phyloP scores from a whole-genome alignment of 2,113 vertebrate species.

The Seriola aureovittata region DNA sequence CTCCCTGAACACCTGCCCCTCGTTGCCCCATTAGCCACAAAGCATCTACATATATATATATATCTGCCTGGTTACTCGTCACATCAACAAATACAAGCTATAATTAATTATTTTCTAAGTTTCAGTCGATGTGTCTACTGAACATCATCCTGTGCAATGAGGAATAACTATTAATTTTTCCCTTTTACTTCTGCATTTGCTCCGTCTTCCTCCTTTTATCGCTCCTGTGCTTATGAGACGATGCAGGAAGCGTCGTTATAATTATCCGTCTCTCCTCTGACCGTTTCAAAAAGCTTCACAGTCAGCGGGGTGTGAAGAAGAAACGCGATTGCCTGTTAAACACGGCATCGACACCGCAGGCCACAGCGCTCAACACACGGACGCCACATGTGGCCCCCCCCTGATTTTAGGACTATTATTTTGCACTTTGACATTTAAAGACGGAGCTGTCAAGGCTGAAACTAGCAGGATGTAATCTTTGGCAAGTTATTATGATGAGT shows the following conservation, averaged over 20 bases:
- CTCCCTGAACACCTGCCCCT: neutral
- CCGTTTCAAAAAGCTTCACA: slow-evolving; percentile 50
- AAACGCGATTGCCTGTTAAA: slow-evolving; percentile 60
- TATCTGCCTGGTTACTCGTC: neutral
- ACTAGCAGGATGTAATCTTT: neutral
- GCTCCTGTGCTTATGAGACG: slow-evolving; percentile 20
- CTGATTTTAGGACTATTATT: slow-evolving; percentile 14
- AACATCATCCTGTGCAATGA: no score
- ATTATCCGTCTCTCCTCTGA: slow-evolving; percentile 58
- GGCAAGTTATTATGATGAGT: neutral
- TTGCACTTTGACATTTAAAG: slow-evolving; percentile 16
- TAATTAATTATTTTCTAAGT: no score
- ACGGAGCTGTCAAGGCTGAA: neutral
- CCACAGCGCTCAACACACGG: slow-evolving; percentile 26
- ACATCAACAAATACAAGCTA: no score
- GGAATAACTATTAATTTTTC: no score
- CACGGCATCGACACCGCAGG: slow-evolving; percentile 33
- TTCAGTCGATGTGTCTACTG: no score
- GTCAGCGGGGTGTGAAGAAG: slow-evolving; percentile 58
- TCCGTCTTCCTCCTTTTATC: slow-evolving; percentile 6
- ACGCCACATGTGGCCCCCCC: slow-evolving; percentile 42
- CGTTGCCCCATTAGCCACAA: neutral
- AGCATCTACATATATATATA: neutral
- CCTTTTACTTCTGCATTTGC: no score
- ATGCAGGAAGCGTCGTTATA: slow-evolving; percentile 53